phyloP scores from a whole-genome alignment of 2,797 vertebrate genomes.

The Glyptemys insculpta region DNA sequence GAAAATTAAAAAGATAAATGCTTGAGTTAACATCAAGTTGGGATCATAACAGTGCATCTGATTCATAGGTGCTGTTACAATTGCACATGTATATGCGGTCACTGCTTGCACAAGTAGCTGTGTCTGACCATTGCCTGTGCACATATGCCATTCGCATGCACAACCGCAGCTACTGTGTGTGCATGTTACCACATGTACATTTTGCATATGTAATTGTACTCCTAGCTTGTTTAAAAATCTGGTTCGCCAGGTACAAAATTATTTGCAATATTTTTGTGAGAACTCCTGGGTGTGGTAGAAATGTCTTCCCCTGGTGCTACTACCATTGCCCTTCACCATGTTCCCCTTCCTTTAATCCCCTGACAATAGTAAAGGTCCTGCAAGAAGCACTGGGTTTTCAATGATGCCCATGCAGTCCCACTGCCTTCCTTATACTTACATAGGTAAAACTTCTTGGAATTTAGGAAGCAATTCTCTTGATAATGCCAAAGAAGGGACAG shows the following conservation, averaged over 20 bases:
- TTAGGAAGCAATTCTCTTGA: rapidly evolving
- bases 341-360: not conserved
- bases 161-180: not conserved
- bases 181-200: not conserved
- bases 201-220: not conserved
- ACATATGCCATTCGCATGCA: not conserved
- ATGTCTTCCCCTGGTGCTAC: not conserved
- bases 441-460: not conserved
- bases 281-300: not conserved
- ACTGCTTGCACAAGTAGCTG: not conserved
- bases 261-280: not conserved
- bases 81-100: too few species aligned
- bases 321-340: not conserved
- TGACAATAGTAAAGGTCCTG: not conserved
- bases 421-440: not conserved
- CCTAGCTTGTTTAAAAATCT: not conserved
- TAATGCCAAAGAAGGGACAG: not conserved
- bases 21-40: not conserved
- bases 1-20: not conserved
- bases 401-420: not conserved
- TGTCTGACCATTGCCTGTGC: not conserved
- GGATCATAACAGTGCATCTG: not conserved
- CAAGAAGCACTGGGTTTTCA: not conserved
- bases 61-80: not conserved
- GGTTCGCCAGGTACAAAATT: not conserved